Base-by-base conservation (phyloP, 1,140 invertebrate species). In the Brachionus manjavacas region DNA sequence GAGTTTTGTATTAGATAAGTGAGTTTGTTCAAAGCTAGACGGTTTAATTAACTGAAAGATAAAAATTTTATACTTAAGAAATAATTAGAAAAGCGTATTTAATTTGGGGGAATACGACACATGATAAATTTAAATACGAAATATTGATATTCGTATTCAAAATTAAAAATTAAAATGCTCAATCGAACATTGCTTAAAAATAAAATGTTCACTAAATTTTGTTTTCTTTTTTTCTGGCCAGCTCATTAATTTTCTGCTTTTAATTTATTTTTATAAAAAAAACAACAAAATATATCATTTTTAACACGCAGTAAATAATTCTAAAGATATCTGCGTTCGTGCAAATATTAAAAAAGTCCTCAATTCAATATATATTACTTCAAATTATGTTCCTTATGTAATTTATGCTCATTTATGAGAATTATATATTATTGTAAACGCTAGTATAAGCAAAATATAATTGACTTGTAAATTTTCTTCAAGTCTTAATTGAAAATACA, bases 271-370 rank as follows among this genome's bases (percentile, higher is more conserved):
- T 9, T n/a, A n/a, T n/a, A n/a, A 55, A 23, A n/a, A 55, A 9
- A 60, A 60, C 8, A 60, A 60, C 20, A 20, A 20, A 60, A 31
- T 16, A 68, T 46, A 28, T 76, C 23, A 46, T 76, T 76, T 76
- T 76, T 76, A 76, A 76, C 72, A 76, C 72, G 72, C 72, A 76
- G 39, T 76, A 35, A 49, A 76, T 49, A 49, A 76, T 49, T 76
- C 39, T 31, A 31, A 68, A 68, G 25, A 20, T 12, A 12, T 68
- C 23, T 76, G 72, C 43, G 31, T 49, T 76, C 72, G 41, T 76
- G 72, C 72, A 76, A 76, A 72, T 72, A 39, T 43, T 43, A 16
- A 14, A 7, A 1, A 31, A 12, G 16, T 66, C 12, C 12, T 25
- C 8, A 28, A 68, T 68, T 35, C 8, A 39, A n/a, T 68, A 3